A percentile compares a stretch with the other conserved stretches of the same genome.
Evolutionary conservation across 2,797 vertebrate species (phyloP).

Genomic region (Eupleurogrammus muticus): DNA sequence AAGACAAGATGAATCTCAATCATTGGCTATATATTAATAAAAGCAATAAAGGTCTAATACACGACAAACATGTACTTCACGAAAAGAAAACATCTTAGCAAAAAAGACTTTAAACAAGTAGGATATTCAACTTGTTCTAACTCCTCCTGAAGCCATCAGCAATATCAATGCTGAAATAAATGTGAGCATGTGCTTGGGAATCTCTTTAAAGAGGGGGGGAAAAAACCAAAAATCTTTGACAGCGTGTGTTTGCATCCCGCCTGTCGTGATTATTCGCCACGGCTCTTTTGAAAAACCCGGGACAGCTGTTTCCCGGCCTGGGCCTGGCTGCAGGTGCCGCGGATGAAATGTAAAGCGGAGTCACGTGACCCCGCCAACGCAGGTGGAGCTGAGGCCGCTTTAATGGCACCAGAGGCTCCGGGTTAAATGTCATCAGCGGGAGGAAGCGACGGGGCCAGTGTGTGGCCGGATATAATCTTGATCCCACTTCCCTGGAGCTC

Average conservation of each 20-base stretch:
- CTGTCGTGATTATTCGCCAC: slow-evolving; percentile 36
- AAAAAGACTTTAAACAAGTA: not conserved
- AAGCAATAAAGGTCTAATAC: not conserved
- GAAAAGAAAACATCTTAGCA: not conserved
- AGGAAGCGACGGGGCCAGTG: not conserved
- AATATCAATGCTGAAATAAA: slow-evolving; percentile 20
- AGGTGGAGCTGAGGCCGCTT: not conserved
- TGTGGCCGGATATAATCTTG: too few species aligned
- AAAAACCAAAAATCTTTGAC: slow-evolving; percentile 33
- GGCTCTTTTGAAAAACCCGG: slow-evolving; percentile 20
- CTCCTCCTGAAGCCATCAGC: not conserved
- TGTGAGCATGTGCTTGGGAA: slow-evolving; percentile 18
- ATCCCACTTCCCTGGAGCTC: too few species aligned
- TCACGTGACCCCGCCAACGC: not conserved
- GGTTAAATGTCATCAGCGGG: not conserved
- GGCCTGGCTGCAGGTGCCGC: slow-evolving; percentile 21
- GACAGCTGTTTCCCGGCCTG: slow-evolving; percentile 47
- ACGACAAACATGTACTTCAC: not conserved
- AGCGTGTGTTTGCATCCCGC: slow-evolving; percentile 15
- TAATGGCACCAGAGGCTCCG: not conserved
- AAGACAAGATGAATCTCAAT: not conserved
- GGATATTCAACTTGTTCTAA: not conserved
- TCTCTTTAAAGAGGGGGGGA: slow-evolving; percentile 26
- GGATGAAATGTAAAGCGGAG: not conserved
- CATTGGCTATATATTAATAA: not conserved